Conservation (phyloP, 53 echinoderm and acorn worm genomes). For the Henricia sp. region DNA sequence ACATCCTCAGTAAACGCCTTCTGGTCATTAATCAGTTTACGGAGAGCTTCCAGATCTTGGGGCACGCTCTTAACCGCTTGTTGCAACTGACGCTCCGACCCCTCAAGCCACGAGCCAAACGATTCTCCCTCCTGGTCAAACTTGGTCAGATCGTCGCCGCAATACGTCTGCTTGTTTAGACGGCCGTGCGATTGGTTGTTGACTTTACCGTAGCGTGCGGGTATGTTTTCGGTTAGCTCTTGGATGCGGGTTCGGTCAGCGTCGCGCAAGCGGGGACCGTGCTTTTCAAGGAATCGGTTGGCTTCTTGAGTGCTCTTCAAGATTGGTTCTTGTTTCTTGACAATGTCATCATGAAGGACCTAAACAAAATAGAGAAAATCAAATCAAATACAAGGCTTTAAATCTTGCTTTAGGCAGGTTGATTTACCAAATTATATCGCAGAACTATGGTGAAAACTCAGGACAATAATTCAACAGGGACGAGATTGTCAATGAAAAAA, state of each 20-base stretch:
- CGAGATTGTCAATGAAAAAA: too few relatives aligned
- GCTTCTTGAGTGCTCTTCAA: constrained; percentile 80
- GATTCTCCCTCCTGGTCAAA: constrained; percentile 77
- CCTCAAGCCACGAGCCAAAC: constrained; percentile 79
- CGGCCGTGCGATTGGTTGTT: constrained; percentile 67
- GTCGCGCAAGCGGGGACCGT: constrained; percentile 74
- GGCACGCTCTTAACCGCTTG: constrained; percentile 73
- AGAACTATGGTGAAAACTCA: too few relatives aligned
- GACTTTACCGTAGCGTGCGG: constrained; percentile 74
- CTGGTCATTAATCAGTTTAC: constrained; percentile 74
- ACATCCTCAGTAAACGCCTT: constrained; percentile 88
- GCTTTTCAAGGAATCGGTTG: constrained; percentile 69
- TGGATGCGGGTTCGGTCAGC: constrained; percentile 74
- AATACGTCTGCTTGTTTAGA: constrained; percentile 77
- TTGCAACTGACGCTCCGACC: constrained; percentile 64
- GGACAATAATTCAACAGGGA: too few relatives aligned
- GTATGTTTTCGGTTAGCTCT: constrained; percentile 66
- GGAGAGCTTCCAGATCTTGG: constrained; percentile 77
- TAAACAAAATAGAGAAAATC: too few relatives aligned
- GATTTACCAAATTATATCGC: too few relatives aligned
- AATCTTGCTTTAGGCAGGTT: too few relatives aligned
- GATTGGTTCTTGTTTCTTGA: constrained; percentile 78
- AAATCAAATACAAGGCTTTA: too few relatives aligned
- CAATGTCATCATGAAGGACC: constrained; percentile 80
- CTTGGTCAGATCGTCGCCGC: constrained; percentile 85